phyloP scores from a whole-genome alignment of 2,888 invertebrate species.

The Tryphoninae sp. region DNA sequence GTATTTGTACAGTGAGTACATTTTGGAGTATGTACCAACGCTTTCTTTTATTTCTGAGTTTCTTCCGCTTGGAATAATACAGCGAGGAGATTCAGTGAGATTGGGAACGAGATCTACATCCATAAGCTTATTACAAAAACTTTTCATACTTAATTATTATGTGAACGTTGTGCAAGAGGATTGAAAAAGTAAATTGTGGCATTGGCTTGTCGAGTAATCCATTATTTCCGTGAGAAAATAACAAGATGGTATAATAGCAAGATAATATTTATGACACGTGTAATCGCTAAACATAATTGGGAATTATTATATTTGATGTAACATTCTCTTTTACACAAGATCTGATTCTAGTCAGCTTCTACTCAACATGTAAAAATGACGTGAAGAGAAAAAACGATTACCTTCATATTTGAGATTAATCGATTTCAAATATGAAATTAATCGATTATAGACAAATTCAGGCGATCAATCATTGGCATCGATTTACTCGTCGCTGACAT shows the following conservation, averaged over 20 bases:
- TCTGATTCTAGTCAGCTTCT: no score
- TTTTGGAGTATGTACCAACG: not conserved
- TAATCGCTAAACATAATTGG: no score
- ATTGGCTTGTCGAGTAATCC: not conserved
- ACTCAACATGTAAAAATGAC: not conserved
- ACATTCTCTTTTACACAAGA: no score
- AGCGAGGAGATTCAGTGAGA: slow-evolving; percentile 1
- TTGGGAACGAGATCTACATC: slow-evolving; percentile 16
- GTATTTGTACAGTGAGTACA: no score
- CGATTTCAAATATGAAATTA: not conserved
- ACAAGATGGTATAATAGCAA: not conserved
- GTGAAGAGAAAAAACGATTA: not conserved
- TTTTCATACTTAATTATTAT: not conserved
- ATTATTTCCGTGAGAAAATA: not conserved
- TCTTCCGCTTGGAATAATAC: slow-evolving; percentile 28
- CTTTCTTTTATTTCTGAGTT: not conserved
- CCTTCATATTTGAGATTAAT: not conserved
- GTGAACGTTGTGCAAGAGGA: not conserved
- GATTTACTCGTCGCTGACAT: not conserved
- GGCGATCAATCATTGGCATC: not conserved
- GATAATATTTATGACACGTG: not conserved
- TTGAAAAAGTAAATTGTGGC: not conserved
- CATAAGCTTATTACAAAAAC: not conserved
- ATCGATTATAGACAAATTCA: slow-evolving; percentile 15
- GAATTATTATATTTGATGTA: no score